Percentiles rank a stretch among this genome's conserved stretches.
Conservation (phyloP, 2,888 invertebrate genomes). For the Ichneumoninae sp. region DNA sequence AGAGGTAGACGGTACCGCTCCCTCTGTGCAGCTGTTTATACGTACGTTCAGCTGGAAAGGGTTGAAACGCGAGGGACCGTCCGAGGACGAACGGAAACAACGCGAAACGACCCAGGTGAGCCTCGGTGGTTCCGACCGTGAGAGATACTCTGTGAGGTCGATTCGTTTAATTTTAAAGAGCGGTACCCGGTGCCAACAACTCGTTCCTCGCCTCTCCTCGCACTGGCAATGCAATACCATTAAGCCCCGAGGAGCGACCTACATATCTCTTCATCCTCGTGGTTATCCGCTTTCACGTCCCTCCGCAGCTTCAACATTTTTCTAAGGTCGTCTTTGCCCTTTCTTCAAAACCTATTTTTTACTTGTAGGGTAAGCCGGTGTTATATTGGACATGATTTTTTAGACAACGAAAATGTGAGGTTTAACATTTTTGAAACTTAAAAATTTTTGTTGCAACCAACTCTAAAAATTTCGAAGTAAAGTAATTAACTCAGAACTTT, state of each 20-base stretch:
- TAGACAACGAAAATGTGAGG: too few relatives aligned
- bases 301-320: constrained; percentile 26
- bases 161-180: constrained; percentile 70
- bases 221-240: constrained; percentile 68
- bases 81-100: constrained; percentile 59
- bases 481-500: too few relatives aligned
- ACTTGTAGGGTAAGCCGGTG: neutral
- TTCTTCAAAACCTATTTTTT: constrained; percentile 5
- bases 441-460: too few relatives aligned
- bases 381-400: too few relatives aligned
- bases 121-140: constrained; percentile 23
- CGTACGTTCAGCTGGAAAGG: constrained; percentile 31
- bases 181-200: constrained; percentile 64
- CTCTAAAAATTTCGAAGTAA: too few relatives aligned
- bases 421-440: too few relatives aligned
- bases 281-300: constrained; percentile 26
- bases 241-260: constrained; percentile 64
- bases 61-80: constrained; percentile 35
- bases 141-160: constrained; percentile 57
- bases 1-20: neutral
- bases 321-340: constrained; percentile 20
- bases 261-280: constrained; percentile 42
- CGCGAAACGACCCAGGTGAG: constrained; percentile 59
- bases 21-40: constrained; percentile 8
- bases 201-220: constrained; percentile 44